Percentiles rank a stretch among this genome's conserved stretches.
Evolutionary conservation across 2,888 invertebrate species (phyloP).

Genomic region (Patella caerulea): DNA sequence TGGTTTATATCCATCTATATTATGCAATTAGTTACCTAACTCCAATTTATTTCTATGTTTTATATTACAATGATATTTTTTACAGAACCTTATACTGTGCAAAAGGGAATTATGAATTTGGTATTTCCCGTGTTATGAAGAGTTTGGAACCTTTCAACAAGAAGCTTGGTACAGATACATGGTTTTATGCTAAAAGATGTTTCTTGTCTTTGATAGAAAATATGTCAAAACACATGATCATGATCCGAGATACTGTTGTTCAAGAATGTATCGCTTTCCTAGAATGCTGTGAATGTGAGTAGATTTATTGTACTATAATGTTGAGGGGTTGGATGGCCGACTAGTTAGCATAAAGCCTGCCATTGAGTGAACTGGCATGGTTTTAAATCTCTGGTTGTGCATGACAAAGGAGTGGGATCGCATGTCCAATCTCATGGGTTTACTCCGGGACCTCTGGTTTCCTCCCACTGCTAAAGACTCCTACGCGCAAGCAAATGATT

Average conservation of each 20-base stretch:
- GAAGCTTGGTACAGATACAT: slow-evolving; percentile 97
- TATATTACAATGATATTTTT: slow-evolving; percentile 34
- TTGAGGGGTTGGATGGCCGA: no score
- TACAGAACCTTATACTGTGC: slow-evolving; percentile 93
- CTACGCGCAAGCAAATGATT: no score
- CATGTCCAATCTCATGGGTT: no score
- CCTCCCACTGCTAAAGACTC: no score
- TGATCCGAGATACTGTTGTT: slow-evolving; percentile 87
- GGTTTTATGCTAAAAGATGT: slow-evolving; percentile 97
- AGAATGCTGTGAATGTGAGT: slow-evolving; percentile 85
- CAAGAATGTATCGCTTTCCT: slow-evolving; percentile 90
- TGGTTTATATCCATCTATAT: no score
- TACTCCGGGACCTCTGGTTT: no score
- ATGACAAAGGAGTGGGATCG: no score
- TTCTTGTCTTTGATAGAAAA: slow-evolving; percentile 94
- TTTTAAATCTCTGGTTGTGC: no score
- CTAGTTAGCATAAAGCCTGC: no score
- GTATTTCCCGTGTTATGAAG: slow-evolving; percentile 96
- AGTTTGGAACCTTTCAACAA: slow-evolving; percentile 94
- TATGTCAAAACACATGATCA: slow-evolving; percentile 89
- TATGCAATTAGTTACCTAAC: no score
- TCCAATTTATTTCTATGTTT: background rate
- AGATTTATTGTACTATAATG: background rate
- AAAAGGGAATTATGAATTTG: slow-evolving; percentile 99
- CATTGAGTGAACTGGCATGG: no score